phyloP scores from a whole-genome alignment of 2,113 vertebrate genomes.

The Sprattus sprattus region DNA sequence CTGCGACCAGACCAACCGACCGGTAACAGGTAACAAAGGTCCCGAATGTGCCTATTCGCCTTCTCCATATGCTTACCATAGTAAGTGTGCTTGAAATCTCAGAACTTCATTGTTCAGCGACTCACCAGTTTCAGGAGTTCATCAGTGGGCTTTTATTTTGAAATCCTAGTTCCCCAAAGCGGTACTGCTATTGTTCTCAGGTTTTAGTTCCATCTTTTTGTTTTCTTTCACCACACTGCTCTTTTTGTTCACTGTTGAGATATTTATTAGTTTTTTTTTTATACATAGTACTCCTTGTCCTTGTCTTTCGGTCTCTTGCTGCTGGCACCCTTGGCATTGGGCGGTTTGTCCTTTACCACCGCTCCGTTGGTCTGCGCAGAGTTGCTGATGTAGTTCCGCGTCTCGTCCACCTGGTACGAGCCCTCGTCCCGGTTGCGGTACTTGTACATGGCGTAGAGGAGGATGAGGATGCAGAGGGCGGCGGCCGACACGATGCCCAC shows the following conservation, averaged over 20 bases:
- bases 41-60: constrained; percentile 61
- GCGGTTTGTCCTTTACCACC: constrained; percentile 92
- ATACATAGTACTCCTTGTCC: constrained; percentile 99
- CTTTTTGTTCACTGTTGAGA: constrained; percentile 6
- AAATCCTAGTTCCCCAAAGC: constrained; percentile 78
- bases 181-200: constrained; percentile 66
- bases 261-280: constrained; percentile 57
- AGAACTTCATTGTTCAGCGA: constrained; percentile 77
- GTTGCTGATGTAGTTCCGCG: constrained; percentile 99
- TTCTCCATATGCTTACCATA: constrained; percentile 65
- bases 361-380: constrained; percentile 97
- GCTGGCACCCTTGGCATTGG: constrained; percentile 82
- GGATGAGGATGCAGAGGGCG: constrained; percentile 99
- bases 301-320: constrained; percentile 98
- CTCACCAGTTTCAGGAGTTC: constrained; percentile 65
- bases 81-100: constrained; percentile 84
- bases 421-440: constrained; percentile 99
- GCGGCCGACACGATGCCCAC: constrained; percentile 97
- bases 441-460: constrained; percentile 99
- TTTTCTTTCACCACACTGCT: not conserved
- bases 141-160: constrained; percentile 66
- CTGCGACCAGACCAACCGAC: constrained; percentile 75
- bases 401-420: constrained; percentile 99
- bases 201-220: constrained; percentile 50
- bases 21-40: constrained; percentile 58